These are phyloP conservation scores for Aleadryas rufinucha DNA, from an alignment of 2,113 vertebrate species.

Conservation along the genomic window DNA sequence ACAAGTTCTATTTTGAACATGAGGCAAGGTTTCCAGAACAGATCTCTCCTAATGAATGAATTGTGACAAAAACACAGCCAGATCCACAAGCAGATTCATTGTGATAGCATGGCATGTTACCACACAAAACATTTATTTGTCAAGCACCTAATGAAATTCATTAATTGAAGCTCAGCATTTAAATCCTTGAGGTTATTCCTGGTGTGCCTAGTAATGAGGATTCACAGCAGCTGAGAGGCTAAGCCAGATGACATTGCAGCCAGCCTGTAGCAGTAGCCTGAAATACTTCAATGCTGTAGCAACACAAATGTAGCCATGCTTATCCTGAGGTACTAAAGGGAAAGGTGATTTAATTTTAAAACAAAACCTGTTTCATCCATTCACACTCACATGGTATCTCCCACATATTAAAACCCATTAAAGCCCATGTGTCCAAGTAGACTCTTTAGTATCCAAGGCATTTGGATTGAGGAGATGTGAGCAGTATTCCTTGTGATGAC, in stretches of 20 bases:
- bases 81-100: not conserved
- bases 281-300: not conserved
- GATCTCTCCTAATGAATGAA: not conserved
- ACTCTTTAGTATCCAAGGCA: not conserved
- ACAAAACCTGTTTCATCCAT: not conserved
- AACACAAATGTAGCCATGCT: not conserved
- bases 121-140: not conserved
- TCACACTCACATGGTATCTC: not conserved
- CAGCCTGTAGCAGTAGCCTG: not conserved
- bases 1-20: not conserved
- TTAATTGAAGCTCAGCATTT: not conserved
- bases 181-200: not conserved
- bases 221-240: not conserved
- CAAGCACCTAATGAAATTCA: not conserved
- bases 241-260: not conserved
- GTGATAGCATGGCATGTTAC: not conserved
- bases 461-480: not conserved
- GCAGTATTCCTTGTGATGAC: not conserved
- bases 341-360: not conserved
- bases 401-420: not conserved
- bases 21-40: not conserved
- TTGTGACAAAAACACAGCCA: not conserved
- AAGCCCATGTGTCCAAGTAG: not conserved
- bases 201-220: not conserved
- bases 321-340: not conserved